Conservation (phyloP, 2,888 invertebrate genomes). For the Caenorhabditis wallacei region DNA sequence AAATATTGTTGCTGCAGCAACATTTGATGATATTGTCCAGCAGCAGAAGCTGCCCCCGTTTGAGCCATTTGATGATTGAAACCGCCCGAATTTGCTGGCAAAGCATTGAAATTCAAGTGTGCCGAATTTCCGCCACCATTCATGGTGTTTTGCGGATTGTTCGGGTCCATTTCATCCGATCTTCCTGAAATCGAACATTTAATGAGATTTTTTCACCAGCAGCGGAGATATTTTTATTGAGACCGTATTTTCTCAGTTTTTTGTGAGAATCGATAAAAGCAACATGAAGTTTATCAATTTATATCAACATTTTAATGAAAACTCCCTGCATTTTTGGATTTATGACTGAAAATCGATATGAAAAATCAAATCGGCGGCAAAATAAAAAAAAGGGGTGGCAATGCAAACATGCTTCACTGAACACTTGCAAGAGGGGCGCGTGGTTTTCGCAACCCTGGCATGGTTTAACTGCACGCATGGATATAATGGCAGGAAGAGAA, state of each 20-base stretch:
- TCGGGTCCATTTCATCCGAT: slow-evolving; percentile 63
- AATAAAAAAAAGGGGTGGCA: slow-evolving; percentile 11
- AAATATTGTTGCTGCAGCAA: slow-evolving; percentile 55
- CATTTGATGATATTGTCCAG: slow-evolving; percentile 55
- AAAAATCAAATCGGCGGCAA: slow-evolving; percentile 36
- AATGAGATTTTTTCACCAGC: neutral
- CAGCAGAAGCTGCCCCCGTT: neutral
- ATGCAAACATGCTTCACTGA: slow-evolving; percentile 31
- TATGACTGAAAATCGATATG: slow-evolving; percentile 29
- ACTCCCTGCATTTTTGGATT: neutral
- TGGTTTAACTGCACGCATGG: neutral
- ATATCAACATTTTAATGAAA: neutral
- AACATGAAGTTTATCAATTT: neutral
- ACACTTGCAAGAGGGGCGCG: slow-evolving; percentile 33
- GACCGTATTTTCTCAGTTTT: neutral
- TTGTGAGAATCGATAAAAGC: neutral
- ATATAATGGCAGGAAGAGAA: too few relatives aligned
- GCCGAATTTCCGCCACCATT: slow-evolving; percentile 40
- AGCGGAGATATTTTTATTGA: neutral
- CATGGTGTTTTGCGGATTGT: slow-evolving; percentile 53
- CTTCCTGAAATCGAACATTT: neutral
- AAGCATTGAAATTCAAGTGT: slow-evolving; percentile 29
- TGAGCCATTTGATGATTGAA: slow-evolving; percentile 54
- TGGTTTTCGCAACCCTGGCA: slow-evolving; percentile 32
- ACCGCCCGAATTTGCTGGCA: slow-evolving; percentile 36